Percentiles rank a stretch among this genome's conserved stretches.
These are phyloP conservation scores for Allacma fusca DNA, from an alignment of 2,888 invertebrate species.

Conservation along the genomic window DNA sequence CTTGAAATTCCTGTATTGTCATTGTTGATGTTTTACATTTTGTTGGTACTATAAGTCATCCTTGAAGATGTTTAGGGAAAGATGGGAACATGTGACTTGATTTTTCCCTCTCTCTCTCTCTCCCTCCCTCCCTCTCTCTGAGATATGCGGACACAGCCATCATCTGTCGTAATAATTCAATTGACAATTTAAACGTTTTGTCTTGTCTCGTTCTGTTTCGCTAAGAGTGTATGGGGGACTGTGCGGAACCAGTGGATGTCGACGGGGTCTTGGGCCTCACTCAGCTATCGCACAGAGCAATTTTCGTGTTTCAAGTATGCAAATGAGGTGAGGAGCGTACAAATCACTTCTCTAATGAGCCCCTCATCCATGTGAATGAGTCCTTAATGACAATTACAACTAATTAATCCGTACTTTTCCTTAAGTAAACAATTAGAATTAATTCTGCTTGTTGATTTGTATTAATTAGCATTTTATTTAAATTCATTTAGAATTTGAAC, in stretches of 20 bases:
- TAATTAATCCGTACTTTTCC: slow-evolving; percentile 37
- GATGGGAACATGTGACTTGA: not conserved
- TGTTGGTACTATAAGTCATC: slow-evolving; percentile 9
- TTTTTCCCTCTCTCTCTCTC: no score
- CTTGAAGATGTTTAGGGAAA: not conserved
- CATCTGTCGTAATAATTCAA: slow-evolving; percentile 16
- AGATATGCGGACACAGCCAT: not conserved
- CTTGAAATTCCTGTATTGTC: not conserved
- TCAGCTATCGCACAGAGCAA: not conserved
- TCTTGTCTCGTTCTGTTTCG: slow-evolving; percentile 15
- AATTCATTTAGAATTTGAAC: slow-evolving; percentile 1
- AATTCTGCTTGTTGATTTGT: slow-evolving; percentile 40
- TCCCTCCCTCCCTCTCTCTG: no score
- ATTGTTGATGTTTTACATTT: not conserved
- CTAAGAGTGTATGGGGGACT: not conserved
- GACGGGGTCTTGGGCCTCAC: not conserved
- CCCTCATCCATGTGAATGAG: slow-evolving; percentile 30
- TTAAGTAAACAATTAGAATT: slow-evolving; percentile 40
- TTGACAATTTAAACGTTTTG: slow-evolving; percentile 35
- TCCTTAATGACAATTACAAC: slow-evolving; percentile 40
- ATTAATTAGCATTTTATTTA: slow-evolving; percentile 39
- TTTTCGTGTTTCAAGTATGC: slow-evolving; percentile 29
- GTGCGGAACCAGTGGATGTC: not conserved
- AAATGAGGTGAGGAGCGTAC: slow-evolving; percentile 8
- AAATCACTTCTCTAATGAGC: slow-evolving; percentile 33